Base-by-base conservation (phyloP, 2,113 vertebrate genomes). In the Anguilla rostrata region DNA sequence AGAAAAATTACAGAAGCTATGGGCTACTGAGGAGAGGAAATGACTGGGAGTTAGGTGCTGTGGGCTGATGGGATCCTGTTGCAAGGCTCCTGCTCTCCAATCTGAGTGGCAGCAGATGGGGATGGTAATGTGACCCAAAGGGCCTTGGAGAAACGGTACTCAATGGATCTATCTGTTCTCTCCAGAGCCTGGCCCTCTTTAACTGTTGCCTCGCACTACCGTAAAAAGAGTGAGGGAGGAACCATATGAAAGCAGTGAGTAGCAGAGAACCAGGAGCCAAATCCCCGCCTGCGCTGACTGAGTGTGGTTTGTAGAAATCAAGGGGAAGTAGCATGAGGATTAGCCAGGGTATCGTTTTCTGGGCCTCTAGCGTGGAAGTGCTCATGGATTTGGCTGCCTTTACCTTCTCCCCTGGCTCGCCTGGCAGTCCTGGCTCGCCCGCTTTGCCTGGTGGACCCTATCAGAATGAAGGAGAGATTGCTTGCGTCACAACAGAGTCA, bases 331-430 rank as follows among this genome's bases (percentile, higher is more conserved):
- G 43, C 29, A 6, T 11, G 3, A 57, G 46, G 78, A 60, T 60
- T 79, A 78, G 39, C 20, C 3, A 5, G 83, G 14, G 56, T 49
- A 83, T 71, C 83, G 16, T 7, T 46, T 85, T 79, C 71, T 26
- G 18, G 34, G 71, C 71, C 16, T 71, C 14, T 39, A 53, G 49
- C 39, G 6, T 3, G 39, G 63, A 39, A 1, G 39, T 7, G 57
- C 9, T 46, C 26, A 66, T 14, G 83, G n/a, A 46, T 16, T 57
- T 12, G 11, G 0, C 87, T 89, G 85, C 86, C 87, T 95, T 34
- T 91, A 99, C 98, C 97, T 98, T 98, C 91, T 97, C 94, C 85
- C 98, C 98, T 34, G 94, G 89, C 94, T 99, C 97, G 87, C 98
- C 98, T 81, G 95, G 94, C 89, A 92, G 94, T 84, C 98, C 98